A percentile compares a stretch with the other conserved stretches of the same genome.
Evolutionary conservation across 2,888 invertebrate genomes (phyloP).

Genomic region (Andricus curvator): DNA sequence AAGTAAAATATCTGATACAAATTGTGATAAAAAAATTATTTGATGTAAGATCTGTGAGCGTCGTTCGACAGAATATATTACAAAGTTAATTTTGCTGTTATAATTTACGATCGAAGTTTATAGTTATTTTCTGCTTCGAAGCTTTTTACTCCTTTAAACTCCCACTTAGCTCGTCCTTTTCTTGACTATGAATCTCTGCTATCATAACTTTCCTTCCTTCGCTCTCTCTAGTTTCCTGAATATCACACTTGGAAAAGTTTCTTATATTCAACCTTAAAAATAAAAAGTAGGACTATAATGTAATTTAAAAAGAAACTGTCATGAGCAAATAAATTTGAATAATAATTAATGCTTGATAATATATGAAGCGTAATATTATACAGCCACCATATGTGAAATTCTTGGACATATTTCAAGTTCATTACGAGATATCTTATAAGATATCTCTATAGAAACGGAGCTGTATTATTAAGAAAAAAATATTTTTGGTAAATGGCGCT

Average conservation of each 20-base stretch:
- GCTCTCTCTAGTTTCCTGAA: constrained; percentile 51
- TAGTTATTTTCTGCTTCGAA: constrained; percentile 32
- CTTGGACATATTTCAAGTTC: background rate
- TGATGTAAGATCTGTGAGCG: background rate
- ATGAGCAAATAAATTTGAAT: too few species aligned
- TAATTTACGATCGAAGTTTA: constrained; percentile 33
- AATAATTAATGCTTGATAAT: too few species aligned
- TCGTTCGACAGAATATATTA: constrained; percentile 16
- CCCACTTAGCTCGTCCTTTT: constrained; percentile 36
- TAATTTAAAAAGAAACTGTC: too few species aligned
- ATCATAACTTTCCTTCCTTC: constrained; percentile 12
- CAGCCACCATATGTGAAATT: background rate
- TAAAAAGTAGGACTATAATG: too few species aligned
- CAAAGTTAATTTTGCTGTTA: constrained; percentile 22
- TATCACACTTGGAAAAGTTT: constrained; percentile 2
- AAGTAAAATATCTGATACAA: background rate
- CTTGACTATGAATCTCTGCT: constrained; percentile 47
- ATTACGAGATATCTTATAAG: background rate
- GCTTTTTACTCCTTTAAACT: constrained; percentile 9
- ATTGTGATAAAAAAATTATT: background rate
- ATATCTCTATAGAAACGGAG: too few species aligned
- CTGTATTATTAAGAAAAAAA: constrained; percentile 1
- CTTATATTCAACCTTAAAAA: too few species aligned
- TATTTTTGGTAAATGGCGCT: constrained; percentile 1
- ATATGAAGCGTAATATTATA: background rate